Percentiles rank a stretch among this genome's conserved stretches.
These are phyloP conservation scores for Cecidostiba fungosa DNA, from an alignment of 2,888 invertebrate species.

Conservation along the genomic window DNA sequence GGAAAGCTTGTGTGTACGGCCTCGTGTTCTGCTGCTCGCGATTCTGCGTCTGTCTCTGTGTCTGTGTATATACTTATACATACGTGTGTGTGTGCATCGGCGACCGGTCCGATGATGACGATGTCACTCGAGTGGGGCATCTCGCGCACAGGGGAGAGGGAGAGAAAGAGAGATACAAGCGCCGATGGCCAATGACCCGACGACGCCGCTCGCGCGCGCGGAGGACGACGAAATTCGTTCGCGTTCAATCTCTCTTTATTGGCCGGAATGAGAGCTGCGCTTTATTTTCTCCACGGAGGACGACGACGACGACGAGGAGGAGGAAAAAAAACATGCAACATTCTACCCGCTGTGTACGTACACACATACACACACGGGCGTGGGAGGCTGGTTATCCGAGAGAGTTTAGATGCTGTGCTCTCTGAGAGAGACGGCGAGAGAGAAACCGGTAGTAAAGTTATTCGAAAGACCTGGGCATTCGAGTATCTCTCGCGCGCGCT, in stretches of 20 bases:
- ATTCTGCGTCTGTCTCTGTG: slow-evolving; percentile 66
- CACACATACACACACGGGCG: slow-evolving; percentile 62
- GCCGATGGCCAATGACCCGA: slow-evolving; percentile 61
- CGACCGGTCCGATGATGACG: slow-evolving; percentile 61
- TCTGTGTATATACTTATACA: slow-evolving; percentile 60
- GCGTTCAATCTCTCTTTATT: slow-evolving; percentile 39
- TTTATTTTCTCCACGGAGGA: neutral
- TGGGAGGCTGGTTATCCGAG: slow-evolving; percentile 76
- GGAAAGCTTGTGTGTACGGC: slow-evolving; percentile 56
- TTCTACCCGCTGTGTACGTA: neutral
- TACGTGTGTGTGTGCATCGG: slow-evolving; percentile 24
- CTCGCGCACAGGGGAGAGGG: slow-evolving; percentile 25
- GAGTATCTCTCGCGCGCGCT: slow-evolving; percentile 71
- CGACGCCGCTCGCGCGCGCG: neutral
- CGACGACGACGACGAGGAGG: neutral
- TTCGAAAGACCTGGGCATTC: slow-evolving; percentile 75
- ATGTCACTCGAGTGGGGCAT: slow-evolving; percentile 55
- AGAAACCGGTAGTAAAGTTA: slow-evolving; percentile 80
- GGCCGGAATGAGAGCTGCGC: slow-evolving; percentile 15
- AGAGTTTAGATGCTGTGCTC: slow-evolving; percentile 73
- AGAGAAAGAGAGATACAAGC: slow-evolving; percentile 36
- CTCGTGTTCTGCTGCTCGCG: slow-evolving; percentile 22
- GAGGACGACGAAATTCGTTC: slow-evolving; percentile 24
- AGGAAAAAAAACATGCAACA: neutral
- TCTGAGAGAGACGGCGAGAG: slow-evolving; percentile 41